Conservation (phyloP, 2,888 invertebrate genomes). For the Tuberolachnus salignus region DNA sequence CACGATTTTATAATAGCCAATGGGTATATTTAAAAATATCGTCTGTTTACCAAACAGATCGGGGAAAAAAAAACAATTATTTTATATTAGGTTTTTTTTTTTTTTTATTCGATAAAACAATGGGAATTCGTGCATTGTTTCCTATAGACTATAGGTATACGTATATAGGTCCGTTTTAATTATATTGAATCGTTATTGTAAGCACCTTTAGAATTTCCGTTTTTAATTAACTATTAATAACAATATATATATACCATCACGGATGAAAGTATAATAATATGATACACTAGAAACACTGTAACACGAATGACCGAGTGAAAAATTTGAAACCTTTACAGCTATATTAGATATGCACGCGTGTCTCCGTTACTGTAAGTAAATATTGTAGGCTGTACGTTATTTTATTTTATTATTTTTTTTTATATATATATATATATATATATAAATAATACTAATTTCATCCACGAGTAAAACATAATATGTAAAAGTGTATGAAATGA, state of each 20-base stretch:
- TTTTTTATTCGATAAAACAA: slow-evolving; percentile 10
- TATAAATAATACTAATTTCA: too few species aligned
- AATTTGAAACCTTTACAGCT: too few species aligned
- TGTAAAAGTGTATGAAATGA: too few species aligned
- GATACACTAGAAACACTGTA: too few species aligned
- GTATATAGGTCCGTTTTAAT: slow-evolving; percentile 10
- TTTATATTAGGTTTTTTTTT: slow-evolving; percentile 5
- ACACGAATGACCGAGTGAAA: too few species aligned
- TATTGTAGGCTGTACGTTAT: too few species aligned
- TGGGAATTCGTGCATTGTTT: not conserved
- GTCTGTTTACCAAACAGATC: not conserved
- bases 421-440: too few species aligned
- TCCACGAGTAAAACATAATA: too few species aligned
- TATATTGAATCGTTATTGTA: slow-evolving; percentile 24
- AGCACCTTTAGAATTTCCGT: not conserved
- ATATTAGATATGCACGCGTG: too few species aligned
- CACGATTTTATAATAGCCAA: too few species aligned
- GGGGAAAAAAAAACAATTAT: slow-evolving; percentile 7
- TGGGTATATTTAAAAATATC: not conserved
- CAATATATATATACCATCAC: not conserved
- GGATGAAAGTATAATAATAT: slow-evolving; percentile 7
- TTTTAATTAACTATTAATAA: slow-evolving; percentile 27
- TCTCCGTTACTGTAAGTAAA: too few species aligned
- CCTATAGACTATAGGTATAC: not conserved
- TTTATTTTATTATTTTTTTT: too few species aligned